phyloP scores from a whole-genome alignment of 2,113 vertebrate species.

The Miniopterus natalensis region DNA sequence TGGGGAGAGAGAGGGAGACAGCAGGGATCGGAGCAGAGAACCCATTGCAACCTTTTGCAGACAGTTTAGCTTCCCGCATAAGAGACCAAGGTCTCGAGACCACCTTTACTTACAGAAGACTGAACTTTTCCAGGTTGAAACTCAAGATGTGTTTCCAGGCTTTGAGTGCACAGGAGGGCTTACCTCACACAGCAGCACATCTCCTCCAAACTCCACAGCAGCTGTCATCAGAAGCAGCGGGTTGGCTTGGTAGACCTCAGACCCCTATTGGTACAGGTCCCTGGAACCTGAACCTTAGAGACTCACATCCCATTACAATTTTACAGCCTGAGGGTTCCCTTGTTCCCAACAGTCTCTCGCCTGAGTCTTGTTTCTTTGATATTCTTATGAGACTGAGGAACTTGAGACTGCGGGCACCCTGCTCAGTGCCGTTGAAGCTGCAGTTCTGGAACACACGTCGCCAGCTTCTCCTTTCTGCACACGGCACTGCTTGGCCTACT shows the following conservation, averaged over 20 bases:
- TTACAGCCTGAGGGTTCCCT: neutral
- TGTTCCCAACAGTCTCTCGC: neutral
- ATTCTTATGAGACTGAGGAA: neutral
- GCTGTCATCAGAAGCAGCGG: neutral
- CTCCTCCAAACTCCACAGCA: neutral
- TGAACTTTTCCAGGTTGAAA: neutral
- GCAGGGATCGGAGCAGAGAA: no score
- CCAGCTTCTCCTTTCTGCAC: neutral
- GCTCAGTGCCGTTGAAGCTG: neutral
- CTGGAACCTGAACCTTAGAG: neutral
- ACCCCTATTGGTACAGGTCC: neutral
- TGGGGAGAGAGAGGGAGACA: no score
- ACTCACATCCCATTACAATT: neutral
- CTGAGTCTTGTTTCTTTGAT: neutral
- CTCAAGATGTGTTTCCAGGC: neutral
- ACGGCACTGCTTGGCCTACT: neutral
- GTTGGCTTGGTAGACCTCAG: neutral
- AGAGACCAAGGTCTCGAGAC: neutral
- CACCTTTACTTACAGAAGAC: neutral
- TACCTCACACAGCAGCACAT: neutral
- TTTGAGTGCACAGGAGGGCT: neutral
- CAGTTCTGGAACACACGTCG: neutral
- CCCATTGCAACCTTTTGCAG: neutral
- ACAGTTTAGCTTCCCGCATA: neutral
- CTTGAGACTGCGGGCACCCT: neutral